Conservation (phyloP, 2,797 vertebrate species). For the Eremophila alpestris region DNA sequence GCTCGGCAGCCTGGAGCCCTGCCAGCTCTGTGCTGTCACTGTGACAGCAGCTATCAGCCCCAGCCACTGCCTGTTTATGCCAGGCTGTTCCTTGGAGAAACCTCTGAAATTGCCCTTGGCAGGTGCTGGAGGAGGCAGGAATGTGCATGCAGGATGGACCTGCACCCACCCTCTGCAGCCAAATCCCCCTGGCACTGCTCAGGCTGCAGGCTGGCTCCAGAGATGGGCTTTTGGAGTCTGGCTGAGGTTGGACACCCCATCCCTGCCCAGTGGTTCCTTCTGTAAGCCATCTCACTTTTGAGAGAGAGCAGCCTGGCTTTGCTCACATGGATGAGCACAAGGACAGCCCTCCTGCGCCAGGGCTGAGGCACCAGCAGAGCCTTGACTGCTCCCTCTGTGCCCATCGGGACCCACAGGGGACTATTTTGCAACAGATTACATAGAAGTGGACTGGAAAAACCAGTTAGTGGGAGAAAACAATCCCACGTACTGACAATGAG, state of each 20-base stretch:
- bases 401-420: neutral
- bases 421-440: constrained; percentile 12
- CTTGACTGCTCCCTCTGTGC: neutral
- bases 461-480: neutral
- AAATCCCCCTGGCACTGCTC: accelerated
- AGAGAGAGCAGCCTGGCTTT: neutral
- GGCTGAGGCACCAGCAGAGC: neutral
- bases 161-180: neutral
- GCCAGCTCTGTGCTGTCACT: neutral
- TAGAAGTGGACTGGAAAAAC: constrained; percentile 49
- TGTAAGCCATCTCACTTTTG: accelerated
- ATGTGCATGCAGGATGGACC: accelerated
- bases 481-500: neutral
- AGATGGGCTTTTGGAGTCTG: neutral
- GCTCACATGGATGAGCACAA: accelerated
- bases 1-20: neutral
- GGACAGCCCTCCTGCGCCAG: neutral
- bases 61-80: neutral
- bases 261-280: neutral
- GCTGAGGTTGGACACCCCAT: neutral
- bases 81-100: neutral
- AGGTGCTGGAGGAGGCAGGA: neutral
- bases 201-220: accelerated
- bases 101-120: neutral
- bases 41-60: constrained; percentile 7